Base-by-base conservation (phyloP, 2,888 invertebrate species). In the Callosobruchus maculatus region DNA sequence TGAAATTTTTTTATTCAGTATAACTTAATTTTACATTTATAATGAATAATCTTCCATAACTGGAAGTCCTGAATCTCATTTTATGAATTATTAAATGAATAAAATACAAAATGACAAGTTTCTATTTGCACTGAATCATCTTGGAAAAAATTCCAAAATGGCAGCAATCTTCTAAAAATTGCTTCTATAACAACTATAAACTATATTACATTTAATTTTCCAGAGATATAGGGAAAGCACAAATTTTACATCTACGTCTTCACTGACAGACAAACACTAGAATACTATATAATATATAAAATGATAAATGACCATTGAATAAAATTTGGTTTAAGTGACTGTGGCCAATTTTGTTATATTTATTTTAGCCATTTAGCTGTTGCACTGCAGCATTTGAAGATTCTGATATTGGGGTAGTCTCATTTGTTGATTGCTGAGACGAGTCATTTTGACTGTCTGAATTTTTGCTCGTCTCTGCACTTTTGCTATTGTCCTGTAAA, bases 401-500 rank as follows among this genome's bases (percentile, higher is more conserved):
- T 77, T 82, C 83, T 81, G 81, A 80, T 78, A 80, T 79, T 79
- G 79, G 75, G 74, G 77, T 49, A 49, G 49, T 79, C 79, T 81
- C 82, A 68, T 21, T 68, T 78, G 79, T 77, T 75, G 81, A 79
- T 80, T 80, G 79, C 79, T 81, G 82, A 82, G 83, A 81, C 80
- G 75, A 78, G 78, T 79, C 77, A 77, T 78, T 76, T 80, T 80
- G 81, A 81, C 74, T 82, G 77, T 83, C 80, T 80, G 83, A 84
- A 83, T 82, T 84, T 83, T 84, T 83, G 83, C 82, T 83, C 80
- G 82, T 83, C 84, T 85, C 86, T 81, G 87, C 87, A 86, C 87
- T 82, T 88, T 88, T 87, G 85, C 85, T 87, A 85, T 87, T 85
- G 83, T 87, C 88, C 88, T 88, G 88, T 84, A 88, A 88, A 87